Evolutionary conservation across 2,797 vertebrate species (phyloP), one percentile per base, ranked within the genome.

Genomic region (Sebastes cheni): DNA sequence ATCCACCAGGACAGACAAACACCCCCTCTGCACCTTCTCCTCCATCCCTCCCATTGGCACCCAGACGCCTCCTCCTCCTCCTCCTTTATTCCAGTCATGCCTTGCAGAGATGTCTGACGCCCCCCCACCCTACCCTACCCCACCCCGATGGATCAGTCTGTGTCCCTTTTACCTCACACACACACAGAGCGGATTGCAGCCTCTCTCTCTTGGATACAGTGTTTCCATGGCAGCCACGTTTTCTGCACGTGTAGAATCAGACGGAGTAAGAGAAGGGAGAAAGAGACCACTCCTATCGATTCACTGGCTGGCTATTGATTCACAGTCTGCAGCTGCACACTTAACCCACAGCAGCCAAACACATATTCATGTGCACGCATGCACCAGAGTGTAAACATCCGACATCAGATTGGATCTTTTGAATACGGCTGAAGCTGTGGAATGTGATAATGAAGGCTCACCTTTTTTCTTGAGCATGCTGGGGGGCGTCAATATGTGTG

Each of bases 181-280:
- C 70, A 72, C 30, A 60, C 72, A 77, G 36, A 82, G 86, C 13
- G 81, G 76, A 91, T 91, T 87, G 83, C 86, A 91, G 77, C 85
- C 87, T 84, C 88, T 85, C 36, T 39, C 81, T 90, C 92, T 92
- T 90, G 88, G 92, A 93, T 93, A 93, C 92, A 89, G 89, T 89
- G 94, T 95, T 95, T 85, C 94, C 93, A 95, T 95, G 93, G 93
- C 92, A 95, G 92, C 94, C 92, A 94, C 88, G 89, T 94, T 94
- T 92, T 89, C 70, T 92, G 91, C 93, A 94, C 91, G 92, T 94
- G 93, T 85, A 72, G 76, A 91, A 86, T 83, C 87, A 90, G 80
- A 87, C 29, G 8, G 87, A 84, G 83, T 83, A 79, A 69, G 74
- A 39, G 61, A 14, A 81, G 79, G 64, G 72, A 85, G 91, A 81